Base-by-base conservation (phyloP, 2,797 vertebrate species). In the Mus caroli region DNA sequence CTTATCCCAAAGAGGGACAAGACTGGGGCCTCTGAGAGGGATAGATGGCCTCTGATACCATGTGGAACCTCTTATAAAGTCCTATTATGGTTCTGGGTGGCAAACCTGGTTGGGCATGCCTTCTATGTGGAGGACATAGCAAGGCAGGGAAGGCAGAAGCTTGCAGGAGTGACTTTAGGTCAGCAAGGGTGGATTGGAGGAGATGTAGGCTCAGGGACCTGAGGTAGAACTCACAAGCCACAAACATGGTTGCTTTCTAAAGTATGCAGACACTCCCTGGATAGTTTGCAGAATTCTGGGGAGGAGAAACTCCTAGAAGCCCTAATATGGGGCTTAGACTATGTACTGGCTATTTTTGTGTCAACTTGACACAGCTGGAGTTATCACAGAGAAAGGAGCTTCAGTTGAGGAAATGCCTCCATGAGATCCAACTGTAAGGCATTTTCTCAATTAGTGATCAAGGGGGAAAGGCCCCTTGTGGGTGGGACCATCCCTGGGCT, bases 221-320 rank as follows among this genome's bases (percentile, higher is more conserved):
- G 76, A 56, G 31, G 52, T 1, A 19, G 1, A 76, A 19, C 73
- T 19, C 34, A 56, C 10, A 31, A 28, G 26, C 26, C 34, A 54
- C n/a, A 37, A 37, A 4, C 19, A 26, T 9, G 13, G 9, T 12
- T 50, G 58, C 37, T 40, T 54, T 52, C 28, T 12, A 56, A 5
- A 6, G 3, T 9, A 1, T 9, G 11, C 58, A 43, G 64, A 26
- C 0, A 1, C 2, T 84, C 28, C 73, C 20, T 28, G 24, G 10
- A 87, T 31, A n/a, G 24, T 1, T 24, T n/a, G n/a, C 19, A 67
- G 93, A 84, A 86, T n/a, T 3, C 14, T 1, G 5, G 26, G 78
- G 11, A 88, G 4, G 26, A 67, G 78, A 69, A 34, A 9, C 31
- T 56, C 31, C 2, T 40, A 2, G 73, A 52, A 75, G 1, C 3